These are phyloP conservation scores for Zosterops pallidus DNA, from an alignment of 2,113 vertebrate species.

Conservation along the genomic window DNA sequence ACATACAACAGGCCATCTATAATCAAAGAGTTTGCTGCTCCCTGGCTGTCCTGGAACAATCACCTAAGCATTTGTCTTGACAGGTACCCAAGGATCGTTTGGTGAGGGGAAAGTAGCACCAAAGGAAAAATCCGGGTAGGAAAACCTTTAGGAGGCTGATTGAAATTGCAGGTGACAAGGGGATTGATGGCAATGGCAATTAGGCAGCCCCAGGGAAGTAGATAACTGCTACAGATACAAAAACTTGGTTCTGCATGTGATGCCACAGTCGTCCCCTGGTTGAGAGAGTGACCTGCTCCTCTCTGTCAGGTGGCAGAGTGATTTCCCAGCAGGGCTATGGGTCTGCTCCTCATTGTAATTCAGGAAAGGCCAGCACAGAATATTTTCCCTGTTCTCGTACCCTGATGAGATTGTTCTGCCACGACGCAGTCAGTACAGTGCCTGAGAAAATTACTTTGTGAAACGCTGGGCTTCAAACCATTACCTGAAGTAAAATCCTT, in stretches of 20 bases:
- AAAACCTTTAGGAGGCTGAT: constrained; percentile 47
- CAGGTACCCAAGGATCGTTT: constrained; percentile 20
- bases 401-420: constrained; percentile 45
- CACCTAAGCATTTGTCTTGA: constrained; percentile 28
- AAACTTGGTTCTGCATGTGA: constrained; percentile 25
- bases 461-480: neutral
- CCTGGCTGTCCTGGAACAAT: neutral
- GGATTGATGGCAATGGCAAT: constrained; percentile 68
- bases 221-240: constrained; percentile 70
- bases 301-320: neutral
- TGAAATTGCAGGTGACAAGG: constrained; percentile 56
- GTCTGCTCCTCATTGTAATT: constrained; percentile 52
- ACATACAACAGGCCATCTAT: constrained; percentile 68
- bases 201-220: constrained; percentile 73
- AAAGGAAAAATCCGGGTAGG: neutral
- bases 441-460: constrained; percentile 48
- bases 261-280: neutral
- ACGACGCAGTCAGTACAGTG: neutral
- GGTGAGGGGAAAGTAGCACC: constrained; percentile 32
- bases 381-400: constrained; percentile 37
- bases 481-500: constrained; percentile 33
- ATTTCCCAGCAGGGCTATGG: constrained; percentile 34
- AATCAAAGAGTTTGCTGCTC: constrained; percentile 65
- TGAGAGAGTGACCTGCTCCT: neutral
- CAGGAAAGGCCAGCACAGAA: neutral